These are phyloP conservation scores for Gastrophryne carolinensis DNA, from an alignment of 2,797 vertebrate species.

Conservation along the genomic window DNA sequence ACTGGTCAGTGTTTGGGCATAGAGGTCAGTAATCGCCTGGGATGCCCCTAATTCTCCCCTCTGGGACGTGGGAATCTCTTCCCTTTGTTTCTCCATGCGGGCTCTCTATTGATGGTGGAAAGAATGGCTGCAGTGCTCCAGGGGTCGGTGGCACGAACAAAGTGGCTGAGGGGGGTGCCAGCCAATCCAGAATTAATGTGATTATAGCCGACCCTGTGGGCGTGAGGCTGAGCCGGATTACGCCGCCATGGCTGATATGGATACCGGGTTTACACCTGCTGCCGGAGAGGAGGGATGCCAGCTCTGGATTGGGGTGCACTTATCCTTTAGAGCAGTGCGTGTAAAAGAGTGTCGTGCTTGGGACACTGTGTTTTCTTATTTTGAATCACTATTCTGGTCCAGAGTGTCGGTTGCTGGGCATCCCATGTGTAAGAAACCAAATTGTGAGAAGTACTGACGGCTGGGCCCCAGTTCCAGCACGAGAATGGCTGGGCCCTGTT, in stretches of 20 bases:
- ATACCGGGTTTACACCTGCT: background rate
- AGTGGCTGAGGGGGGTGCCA: too few species aligned
- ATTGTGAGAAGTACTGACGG: too few species aligned
- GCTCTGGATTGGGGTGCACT: background rate
- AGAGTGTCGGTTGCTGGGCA: too few species aligned
- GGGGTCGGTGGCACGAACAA: too few species aligned
- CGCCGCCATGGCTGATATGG: background rate
- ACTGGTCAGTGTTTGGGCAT: too few species aligned
- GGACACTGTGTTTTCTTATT: too few species aligned
- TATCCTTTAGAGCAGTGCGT: too few species aligned
- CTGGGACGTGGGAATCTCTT: background rate
- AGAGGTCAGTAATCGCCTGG: background rate
- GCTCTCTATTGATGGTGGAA: constrained; percentile 3
- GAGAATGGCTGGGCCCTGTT: too few species aligned
- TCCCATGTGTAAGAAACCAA: too few species aligned
- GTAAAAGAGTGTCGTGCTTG: too few species aligned
- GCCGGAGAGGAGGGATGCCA: background rate
- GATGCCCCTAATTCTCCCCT: background rate
- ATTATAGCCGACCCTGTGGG: background rate
- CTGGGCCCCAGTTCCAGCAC: too few species aligned
- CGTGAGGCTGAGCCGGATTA: background rate
- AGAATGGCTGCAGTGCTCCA: constrained; percentile 22
- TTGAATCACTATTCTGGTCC: too few species aligned
- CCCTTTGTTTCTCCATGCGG: background rate
- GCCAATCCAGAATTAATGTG: background rate